These are phyloP conservation scores for Parnassius glacialis DNA, from an alignment of 2,888 invertebrate genomes.

Conservation along the genomic window DNA sequence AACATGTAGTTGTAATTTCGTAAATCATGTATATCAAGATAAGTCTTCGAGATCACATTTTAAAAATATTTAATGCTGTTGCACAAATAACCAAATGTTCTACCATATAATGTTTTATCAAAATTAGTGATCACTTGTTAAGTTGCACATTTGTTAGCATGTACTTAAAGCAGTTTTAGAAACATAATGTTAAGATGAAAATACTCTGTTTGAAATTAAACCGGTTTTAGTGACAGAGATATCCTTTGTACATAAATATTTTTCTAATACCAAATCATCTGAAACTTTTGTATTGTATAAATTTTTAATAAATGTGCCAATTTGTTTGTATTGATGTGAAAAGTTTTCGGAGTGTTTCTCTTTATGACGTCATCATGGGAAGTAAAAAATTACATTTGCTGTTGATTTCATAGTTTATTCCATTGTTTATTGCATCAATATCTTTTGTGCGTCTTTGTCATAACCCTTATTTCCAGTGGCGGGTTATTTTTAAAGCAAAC, in stretches of 20 bases:
- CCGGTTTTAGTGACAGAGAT: slow-evolving; percentile 15
- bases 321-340: slow-evolving; percentile 29
- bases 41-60: slow-evolving; percentile 15
- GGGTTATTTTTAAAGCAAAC: no score
- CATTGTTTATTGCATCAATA: slow-evolving; percentile 25
- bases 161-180: slow-evolving; percentile 36
- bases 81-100: slow-evolving; percentile 30
- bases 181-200: slow-evolving; percentile 9
- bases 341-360: slow-evolving; percentile 30
- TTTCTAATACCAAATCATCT: slow-evolving; percentile 28
- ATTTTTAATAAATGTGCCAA: slow-evolving; percentile 43
- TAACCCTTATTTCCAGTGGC: slow-evolving; percentile 4
- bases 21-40: slow-evolving; percentile 19
- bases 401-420: slow-evolving; percentile 50
- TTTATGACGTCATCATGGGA: slow-evolving; percentile 33
- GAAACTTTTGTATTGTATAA: slow-evolving; percentile 26
- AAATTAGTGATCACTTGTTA: slow-evolving; percentile 37
- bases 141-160: slow-evolving; percentile 37
- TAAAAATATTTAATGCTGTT: slow-evolving; percentile 23
- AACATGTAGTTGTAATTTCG: slow-evolving; percentile 13
- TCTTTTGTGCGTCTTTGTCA: slow-evolving; percentile 1
- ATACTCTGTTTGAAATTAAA: slow-evolving; percentile 17
- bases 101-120: slow-evolving; percentile 23
- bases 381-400: slow-evolving; percentile 43
- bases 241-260: slow-evolving; percentile 33